A percentile compares a stretch with the other conserved stretches of the same genome.
phyloP scores from a whole-genome alignment of 2,113 vertebrate genomes.

The Chloropsis cyanopogon region DNA sequence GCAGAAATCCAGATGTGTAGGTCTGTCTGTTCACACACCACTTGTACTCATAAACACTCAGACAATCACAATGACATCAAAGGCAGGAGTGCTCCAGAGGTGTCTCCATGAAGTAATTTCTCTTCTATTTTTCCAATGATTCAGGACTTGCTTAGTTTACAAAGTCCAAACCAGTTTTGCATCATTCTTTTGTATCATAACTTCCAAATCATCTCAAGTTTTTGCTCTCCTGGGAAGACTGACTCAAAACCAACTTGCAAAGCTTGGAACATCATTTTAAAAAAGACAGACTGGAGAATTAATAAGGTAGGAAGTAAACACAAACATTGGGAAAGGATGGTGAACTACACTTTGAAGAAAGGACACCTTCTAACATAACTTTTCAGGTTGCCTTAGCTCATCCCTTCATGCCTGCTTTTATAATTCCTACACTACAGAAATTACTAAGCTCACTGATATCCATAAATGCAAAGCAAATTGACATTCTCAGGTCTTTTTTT shows the following conservation, averaged over 20 bases:
- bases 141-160: neutral
- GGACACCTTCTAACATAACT: neutral
- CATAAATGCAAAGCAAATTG: neutral
- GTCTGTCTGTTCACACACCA: neutral
- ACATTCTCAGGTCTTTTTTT: neutral
- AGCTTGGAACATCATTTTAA: neutral
- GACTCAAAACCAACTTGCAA: neutral
- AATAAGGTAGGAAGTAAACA: neutral
- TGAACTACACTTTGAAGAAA: neutral
- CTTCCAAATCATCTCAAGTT: neutral
- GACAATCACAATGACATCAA: neutral
- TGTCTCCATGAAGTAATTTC: neutral
- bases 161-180: conserved; percentile 8
- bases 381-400: neutral
- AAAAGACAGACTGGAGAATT: neutral
- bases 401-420: neutral
- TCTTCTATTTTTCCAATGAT: neutral
- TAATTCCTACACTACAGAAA: neutral
- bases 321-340: neutral
- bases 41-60: neutral
- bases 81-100: neutral
- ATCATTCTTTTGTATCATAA: neutral
- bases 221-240: neutral
- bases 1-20: neutral
- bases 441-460: neutral